Base-by-base conservation (phyloP, 1,140 invertebrate species). In the Bradysia coprophila region DNA sequence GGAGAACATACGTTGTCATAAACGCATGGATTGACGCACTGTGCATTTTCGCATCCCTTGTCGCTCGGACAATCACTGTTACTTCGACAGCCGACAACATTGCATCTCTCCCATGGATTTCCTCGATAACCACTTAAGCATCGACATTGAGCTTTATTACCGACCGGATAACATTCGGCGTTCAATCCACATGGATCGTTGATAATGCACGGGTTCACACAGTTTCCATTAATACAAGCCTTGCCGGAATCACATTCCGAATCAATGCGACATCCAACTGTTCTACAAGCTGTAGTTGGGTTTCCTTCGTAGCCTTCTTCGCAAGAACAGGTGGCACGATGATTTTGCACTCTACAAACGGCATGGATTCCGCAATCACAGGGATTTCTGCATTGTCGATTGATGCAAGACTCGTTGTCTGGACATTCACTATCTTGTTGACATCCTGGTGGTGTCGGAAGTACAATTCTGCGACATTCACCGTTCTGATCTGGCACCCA, bases 1-100 rank as follows among this genome's bases (percentile, higher is more conserved):
- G 71, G 66, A 0, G 84, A 76, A 53, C 89, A 94, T 8, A 75
- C 73, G 52, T 82, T 79, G 37, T 76, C 73, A 45, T 76, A 76
- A 1, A 84, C 54, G 51, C 89, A 94, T 2, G 87, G 86, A 56
- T 87, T 76, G 13, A 85, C 73, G 60, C 89, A 94, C 50, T 87
- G 81, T 40, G 75, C 76, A 48, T 88, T 87, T 24, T 52, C 49
- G 54, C 89, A 94, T 47, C 82, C 75, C 53, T 80, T 75, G 49
- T 90, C 80, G 23, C 67, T 64, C 2, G 87, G 83, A 63, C 89
- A 94, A 45, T 93, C 88, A 44, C 80, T 80, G 56, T 90, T 87
- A 42, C 80, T 80, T 49, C 76, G 72, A 63, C 89, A 93, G n/a
- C 86, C 89, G 33, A 91, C 74, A 6, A 82, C 68, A 43, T 71